Percentiles rank a stretch among this genome's conserved stretches.
phyloP scores from a whole-genome alignment of 2,113 vertebrate species.

The Aythya baeri region DNA sequence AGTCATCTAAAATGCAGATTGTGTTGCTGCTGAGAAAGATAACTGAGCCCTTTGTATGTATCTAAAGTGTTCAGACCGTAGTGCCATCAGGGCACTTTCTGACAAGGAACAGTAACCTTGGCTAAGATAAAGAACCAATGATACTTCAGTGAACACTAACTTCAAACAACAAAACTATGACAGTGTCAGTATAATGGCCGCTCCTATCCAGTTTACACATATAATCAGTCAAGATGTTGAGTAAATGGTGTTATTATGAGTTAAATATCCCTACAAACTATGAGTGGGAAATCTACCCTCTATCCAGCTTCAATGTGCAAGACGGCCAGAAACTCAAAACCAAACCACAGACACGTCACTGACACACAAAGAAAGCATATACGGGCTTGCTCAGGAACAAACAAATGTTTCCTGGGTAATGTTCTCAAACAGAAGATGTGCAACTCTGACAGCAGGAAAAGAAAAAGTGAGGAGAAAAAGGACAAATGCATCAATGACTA shows the following conservation, averaged over 20 bases:
- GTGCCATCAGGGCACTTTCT: neutral
- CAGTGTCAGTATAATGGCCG: neutral
- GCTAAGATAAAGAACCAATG: neutral
- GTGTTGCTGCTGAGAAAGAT: neutral
- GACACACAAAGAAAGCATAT: neutral
- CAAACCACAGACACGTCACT: neutral
- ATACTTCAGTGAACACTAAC: neutral
- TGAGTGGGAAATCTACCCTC: neutral
- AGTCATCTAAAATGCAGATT: neutral
- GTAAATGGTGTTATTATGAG: neutral
- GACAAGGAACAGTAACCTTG: neutral
- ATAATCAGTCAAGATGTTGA: neutral
- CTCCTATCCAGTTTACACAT: accelerated
- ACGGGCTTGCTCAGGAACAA: neutral
- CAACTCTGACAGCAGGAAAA: neutral
- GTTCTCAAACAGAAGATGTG: neutral
- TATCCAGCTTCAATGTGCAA: neutral
- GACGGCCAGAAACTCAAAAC: neutral
- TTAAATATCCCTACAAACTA: neutral
- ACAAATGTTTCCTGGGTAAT: neutral
- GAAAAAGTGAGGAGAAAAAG: neutral
- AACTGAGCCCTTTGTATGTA: neutral
- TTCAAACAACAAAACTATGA: neutral
- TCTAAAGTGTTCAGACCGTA: neutral
- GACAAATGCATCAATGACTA: neutral